Percentiles rank a stretch among this genome's conserved stretches.
phyloP scores from a whole-genome alignment of 2,888 invertebrate genomes.

The Halictus quadricinctus region DNA sequence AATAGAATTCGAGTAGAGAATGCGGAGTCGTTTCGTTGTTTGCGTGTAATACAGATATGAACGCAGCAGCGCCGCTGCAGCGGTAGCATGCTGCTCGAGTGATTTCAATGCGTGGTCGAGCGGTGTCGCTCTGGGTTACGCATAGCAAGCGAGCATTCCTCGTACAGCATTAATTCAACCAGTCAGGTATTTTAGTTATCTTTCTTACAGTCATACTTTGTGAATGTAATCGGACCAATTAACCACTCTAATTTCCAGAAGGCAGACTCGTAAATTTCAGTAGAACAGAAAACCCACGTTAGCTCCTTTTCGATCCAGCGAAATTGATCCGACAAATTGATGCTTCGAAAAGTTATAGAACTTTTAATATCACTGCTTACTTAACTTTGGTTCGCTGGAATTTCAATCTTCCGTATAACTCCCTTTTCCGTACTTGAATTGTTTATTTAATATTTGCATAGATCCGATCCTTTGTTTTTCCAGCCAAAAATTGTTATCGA shows the following conservation, averaged over 20 bases:
- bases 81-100: not conserved
- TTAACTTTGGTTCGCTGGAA: not conserved
- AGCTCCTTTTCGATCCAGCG: not conserved
- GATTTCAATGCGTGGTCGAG: constrained; percentile 23
- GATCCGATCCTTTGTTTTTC: no score
- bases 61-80: no score
- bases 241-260: not conserved
- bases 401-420: no score
- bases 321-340: not conserved
- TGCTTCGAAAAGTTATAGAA: not conserved
- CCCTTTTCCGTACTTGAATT: no score
- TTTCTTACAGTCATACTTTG: not conserved
- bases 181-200: not conserved
- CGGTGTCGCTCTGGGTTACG: constrained; percentile 2
- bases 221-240: not conserved
- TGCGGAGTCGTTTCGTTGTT: not conserved
- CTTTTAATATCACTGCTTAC: not conserved
- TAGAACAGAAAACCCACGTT: not conserved
- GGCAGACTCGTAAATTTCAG: not conserved
- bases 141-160: not conserved
- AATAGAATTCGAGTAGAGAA: not conserved
- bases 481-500: constrained; percentile 19
- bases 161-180: not conserved
- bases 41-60: not conserved
- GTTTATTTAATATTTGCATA: no score